A percentile compares a stretch with the other conserved stretches of the same genome.
These are phyloP conservation scores for Bos javanicus DNA, from an alignment of 2,113 vertebrate species.

Conservation along the genomic window DNA sequence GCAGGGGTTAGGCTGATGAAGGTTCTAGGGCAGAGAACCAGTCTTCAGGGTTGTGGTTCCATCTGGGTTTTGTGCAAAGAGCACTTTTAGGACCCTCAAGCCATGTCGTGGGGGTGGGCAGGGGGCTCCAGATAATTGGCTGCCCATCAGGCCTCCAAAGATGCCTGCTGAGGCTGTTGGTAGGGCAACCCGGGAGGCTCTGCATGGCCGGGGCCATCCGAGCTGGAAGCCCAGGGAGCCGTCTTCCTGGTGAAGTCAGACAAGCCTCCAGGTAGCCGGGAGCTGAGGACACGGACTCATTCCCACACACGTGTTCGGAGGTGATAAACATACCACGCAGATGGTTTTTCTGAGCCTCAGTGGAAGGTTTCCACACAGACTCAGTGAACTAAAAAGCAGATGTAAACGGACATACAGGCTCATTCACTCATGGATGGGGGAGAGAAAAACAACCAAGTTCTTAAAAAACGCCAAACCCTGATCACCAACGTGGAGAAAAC, in stretches of 20 bases:
- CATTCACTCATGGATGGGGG: rapidly evolving
- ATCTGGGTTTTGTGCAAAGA: neutral
- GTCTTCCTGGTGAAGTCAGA: constrained; percentile 71
- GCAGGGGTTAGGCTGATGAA: neutral
- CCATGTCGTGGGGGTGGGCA: too few relatives aligned
- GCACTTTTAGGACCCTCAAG: neutral
- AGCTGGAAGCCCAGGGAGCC: neutral
- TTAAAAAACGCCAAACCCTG: neutral
- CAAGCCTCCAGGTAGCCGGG: constrained; percentile 74
- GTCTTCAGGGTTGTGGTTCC: neutral
- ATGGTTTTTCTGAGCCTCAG: constrained; percentile 74
- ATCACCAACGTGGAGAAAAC: constrained; percentile 40
- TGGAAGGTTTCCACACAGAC: constrained; percentile 63
- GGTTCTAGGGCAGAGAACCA: neutral
- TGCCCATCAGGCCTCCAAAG: neutral
- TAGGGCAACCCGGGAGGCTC: rapidly evolving
- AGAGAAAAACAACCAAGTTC: neutral
- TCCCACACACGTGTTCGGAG: constrained; percentile 78
- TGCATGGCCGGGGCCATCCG: neutral
- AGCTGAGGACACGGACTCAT: constrained; percentile 71
- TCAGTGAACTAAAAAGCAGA: constrained; percentile 64
- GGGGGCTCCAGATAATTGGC: neutral
- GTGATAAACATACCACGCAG: constrained; percentile 78
- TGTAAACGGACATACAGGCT: neutral
- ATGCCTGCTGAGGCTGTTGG: neutral